Conservation (phyloP, 2,888 invertebrate species). For the Amblyjoppa fuscipennis region DNA sequence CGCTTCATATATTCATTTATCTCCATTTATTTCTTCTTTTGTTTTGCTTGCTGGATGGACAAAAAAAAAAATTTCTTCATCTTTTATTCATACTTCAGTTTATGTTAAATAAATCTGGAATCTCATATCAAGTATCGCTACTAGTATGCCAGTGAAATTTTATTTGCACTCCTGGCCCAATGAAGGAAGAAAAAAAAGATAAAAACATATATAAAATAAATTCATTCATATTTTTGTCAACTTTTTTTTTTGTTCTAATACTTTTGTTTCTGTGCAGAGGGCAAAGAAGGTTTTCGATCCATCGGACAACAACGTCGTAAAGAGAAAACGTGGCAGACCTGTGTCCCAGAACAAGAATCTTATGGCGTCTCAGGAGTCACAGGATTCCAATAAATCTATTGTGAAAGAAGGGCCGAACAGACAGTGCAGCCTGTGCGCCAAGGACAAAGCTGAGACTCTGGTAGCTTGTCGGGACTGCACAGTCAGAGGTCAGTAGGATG, state of each 20-base stretch:
- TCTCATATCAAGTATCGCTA: background rate
- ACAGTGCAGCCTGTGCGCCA: slow-evolving; percentile 82
- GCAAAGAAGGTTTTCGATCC: slow-evolving; percentile 95
- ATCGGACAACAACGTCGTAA: slow-evolving; percentile 92
- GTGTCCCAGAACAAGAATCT: slow-evolving; percentile 88
- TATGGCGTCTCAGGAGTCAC: slow-evolving; percentile 75
- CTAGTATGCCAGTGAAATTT: no score
- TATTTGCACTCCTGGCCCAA: background rate
- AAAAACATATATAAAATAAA: background rate
- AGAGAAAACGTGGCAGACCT: slow-evolving; percentile 89
- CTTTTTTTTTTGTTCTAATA: background rate
- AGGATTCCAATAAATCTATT: slow-evolving; percentile 75
- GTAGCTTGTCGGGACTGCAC: slow-evolving; percentile 91
- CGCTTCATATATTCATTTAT: no score
- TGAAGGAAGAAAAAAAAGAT: background rate
- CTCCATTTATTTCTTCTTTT: no score
- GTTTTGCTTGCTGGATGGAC: no score
- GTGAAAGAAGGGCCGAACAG: slow-evolving; percentile 81
- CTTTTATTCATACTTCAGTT: no score
- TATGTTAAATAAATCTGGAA: background rate
- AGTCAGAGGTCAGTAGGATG: slow-evolving; percentile 87
- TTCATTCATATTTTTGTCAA: background rate
- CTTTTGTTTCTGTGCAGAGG: slow-evolving; percentile 85
- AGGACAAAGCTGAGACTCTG: slow-evolving; percentile 86
- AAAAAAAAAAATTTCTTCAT: no score